Evolutionary conservation across 2,888 invertebrate genomes (phyloP), one percentile per base, ranked within the genome.

Genomic region (Acanthosepion pharaonis): DNA sequence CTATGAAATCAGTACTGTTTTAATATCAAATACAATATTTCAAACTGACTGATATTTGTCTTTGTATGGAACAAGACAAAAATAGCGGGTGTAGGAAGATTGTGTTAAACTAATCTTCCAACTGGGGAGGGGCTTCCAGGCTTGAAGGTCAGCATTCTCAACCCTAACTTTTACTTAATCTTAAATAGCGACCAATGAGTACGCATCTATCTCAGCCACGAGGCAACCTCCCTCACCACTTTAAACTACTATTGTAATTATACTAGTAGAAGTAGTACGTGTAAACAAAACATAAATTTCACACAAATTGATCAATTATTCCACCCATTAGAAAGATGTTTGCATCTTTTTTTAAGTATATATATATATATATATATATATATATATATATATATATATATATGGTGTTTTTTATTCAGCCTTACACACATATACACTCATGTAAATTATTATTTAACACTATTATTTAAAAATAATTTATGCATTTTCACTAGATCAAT

Each of bases 221-320:
- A 55, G 23, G 55, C 23, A 55, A 5, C 4, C 8, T 9, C 78
- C 78, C 78, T n/a, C n/a, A n/a, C n/a, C n/a, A n/a, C n/a, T n/a
- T n/a, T n/a, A n/a, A n/a, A 78, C n/a, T 78, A 78, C n/a, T n/a
- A 78, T 78, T n/a, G 78, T 78, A 78, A 78, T 78, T 78, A 28
- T 78, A 78, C 15, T 78, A 78, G n/a, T 78, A n/a, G 78, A n/a
- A 78, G 78, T n/a, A n/a, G 78, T 78, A 78, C n/a, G 78, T 78
- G 5, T n/a, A 15, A 8, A 8, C 0, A n/a, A 8, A 78, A 55
- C 18, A 55, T n/a, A n/a, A n/a, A n/a, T n/a, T n/a, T n/a, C n/a
- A n/a, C 55, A 23, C 55, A 23, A 51, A 51, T 51, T 55, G 59
- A 78, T n/a, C n/a, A n/a, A 78, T 78, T 78, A 78, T 78, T 78